phyloP scores from a whole-genome alignment of 2,113 vertebrate species.

The Ameiurus melas region DNA sequence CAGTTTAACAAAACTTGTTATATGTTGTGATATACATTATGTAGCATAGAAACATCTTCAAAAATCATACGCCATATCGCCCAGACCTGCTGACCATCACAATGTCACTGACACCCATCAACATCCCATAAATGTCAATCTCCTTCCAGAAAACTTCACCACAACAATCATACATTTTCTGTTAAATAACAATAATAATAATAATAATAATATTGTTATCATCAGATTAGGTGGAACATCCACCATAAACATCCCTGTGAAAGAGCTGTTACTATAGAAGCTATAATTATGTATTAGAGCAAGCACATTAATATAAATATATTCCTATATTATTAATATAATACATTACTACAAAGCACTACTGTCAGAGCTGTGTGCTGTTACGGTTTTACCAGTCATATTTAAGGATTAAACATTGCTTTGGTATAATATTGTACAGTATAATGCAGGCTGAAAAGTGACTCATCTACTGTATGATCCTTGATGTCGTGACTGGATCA shows the following conservation, averaged over 20 bases:
- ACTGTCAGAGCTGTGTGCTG: not conserved
- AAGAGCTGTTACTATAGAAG: too few species aligned
- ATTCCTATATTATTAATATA: not conserved
- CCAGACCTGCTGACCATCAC: not conserved
- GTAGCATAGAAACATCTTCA: not conserved
- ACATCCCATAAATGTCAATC: not conserved
- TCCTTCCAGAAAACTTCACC: not conserved
- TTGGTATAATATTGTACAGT: not conserved
- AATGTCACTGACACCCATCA: not conserved
- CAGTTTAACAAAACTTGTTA: too few species aligned
- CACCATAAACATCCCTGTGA: too few species aligned
- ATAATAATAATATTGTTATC: too few species aligned
- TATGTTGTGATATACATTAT: not conserved
- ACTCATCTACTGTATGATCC: not conserved
- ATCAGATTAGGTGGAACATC: too few species aligned
- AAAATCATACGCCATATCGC: not conserved
- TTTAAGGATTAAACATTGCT: not conserved
- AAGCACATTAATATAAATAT: not conserved
- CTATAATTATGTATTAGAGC: not conserved
- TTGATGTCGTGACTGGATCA: conserved; percentile 9
- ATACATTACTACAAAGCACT: not conserved
- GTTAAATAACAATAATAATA: not conserved
- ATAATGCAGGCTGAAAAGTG: not conserved
- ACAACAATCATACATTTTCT: not conserved
- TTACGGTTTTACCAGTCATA: not conserved